Percentiles rank a stretch among this genome's conserved stretches.
These are phyloP conservation scores for Goniozus legneri DNA, from an alignment of 1,140 invertebrate species.

Conservation along the genomic window DNA sequence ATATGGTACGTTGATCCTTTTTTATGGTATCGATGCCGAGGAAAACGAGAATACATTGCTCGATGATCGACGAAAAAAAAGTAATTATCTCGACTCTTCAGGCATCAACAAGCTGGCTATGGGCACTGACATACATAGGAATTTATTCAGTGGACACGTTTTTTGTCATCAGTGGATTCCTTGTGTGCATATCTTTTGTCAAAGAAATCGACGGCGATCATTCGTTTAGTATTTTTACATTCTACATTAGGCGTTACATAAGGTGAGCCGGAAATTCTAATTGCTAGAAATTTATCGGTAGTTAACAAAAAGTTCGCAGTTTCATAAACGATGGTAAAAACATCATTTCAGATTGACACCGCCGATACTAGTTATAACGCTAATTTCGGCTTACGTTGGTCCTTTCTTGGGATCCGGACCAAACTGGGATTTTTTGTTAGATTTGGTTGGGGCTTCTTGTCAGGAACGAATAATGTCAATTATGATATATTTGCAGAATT, in stretches of 20 bases:
- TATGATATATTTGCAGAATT: constrained; percentile 62
- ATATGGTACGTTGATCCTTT: too few species aligned
- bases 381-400: neutral
- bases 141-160: constrained; percentile 59
- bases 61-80: too few species aligned
- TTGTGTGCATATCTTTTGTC: constrained; percentile 57
- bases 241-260: constrained; percentile 12
- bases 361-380: neutral
- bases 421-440: neutral
- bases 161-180: constrained; percentile 57
- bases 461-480: constrained; percentile 58
- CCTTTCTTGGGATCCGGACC: neutral
- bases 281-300: too few species aligned
- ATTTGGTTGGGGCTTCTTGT: constrained; percentile 32
- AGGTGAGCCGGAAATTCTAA: constrained; percentile 3
- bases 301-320: too few species aligned
- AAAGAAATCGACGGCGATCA: constrained; percentile 50
- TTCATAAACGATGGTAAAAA: too few species aligned
- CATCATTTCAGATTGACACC: neutral
- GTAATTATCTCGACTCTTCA: constrained; percentile 32
- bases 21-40: too few species aligned
- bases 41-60: too few species aligned
- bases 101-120: constrained; percentile 23
- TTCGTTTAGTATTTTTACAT: constrained; percentile 18
- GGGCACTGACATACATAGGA: constrained; percentile 41